phyloP scores from a whole-genome alignment of 2,797 vertebrate species.

The Myotis planiceps region DNA sequence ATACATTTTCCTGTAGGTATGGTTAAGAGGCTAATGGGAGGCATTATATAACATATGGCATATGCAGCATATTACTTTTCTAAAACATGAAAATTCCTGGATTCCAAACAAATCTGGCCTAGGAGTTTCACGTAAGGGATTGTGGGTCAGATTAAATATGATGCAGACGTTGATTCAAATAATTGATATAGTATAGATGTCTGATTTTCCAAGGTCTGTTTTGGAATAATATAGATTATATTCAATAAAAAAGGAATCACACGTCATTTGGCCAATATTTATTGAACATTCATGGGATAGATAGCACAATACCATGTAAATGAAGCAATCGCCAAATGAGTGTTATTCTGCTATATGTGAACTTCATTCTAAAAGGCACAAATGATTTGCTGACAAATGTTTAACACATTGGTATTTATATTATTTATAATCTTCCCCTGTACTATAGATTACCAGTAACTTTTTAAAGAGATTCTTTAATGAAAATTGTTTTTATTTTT shows the following conservation, averaged over 20 bases:
- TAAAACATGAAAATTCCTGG: background rate
- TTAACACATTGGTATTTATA: background rate
- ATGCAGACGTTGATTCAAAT: background rate
- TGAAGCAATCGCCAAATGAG: background rate
- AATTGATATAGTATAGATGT: background rate
- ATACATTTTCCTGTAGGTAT: background rate
- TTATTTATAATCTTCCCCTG: background rate
- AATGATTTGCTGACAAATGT: background rate
- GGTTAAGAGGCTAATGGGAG: background rate
- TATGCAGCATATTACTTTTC: background rate
- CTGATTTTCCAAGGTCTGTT: background rate
- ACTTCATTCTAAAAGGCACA: background rate
- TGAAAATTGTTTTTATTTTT: slow-evolving; percentile 11
- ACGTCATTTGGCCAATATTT: background rate
- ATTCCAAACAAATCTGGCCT: background rate
- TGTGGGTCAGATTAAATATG: background rate
- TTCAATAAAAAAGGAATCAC: background rate
- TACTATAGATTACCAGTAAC: background rate
- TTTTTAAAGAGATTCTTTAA: background rate
- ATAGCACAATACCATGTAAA: background rate
- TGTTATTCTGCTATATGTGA: background rate
- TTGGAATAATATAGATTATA: background rate
- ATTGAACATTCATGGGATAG: background rate
- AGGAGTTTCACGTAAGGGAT: background rate
- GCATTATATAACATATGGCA: background rate